Evolutionary conservation across 2,113 vertebrate species (phyloP).

Genomic region (Antennarius striatus): DNA sequence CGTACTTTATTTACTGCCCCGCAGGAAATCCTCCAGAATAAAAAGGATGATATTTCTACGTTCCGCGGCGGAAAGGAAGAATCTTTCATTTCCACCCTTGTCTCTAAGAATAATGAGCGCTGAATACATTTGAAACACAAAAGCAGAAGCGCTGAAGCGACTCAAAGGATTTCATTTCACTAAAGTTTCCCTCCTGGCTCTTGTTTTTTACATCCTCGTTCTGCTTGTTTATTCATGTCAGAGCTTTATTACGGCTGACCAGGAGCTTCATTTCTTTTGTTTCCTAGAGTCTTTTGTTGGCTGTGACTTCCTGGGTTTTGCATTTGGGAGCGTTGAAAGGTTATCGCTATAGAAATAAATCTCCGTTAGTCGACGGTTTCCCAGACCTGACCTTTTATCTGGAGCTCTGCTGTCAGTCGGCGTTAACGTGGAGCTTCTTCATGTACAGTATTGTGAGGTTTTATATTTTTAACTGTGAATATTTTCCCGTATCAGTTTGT

Average conservation of each 20-base stretch:
- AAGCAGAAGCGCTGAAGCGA: not conserved
- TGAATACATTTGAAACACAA: slow-evolving; percentile 1
- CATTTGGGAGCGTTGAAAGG: slow-evolving; percentile 1
- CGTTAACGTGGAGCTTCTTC: not conserved
- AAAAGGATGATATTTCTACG: not conserved
- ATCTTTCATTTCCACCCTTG: slow-evolving; percentile 3
- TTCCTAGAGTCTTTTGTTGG: not conserved
- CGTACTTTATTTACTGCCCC: slow-evolving; percentile 19
- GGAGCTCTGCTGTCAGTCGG: not conserved
- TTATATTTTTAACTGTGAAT: too few relatives aligned
- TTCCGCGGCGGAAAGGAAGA: not conserved
- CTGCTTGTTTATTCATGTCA: not conserved
- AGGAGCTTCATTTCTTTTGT: not conserved
- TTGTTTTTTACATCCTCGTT: not conserved
- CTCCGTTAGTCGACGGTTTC: not conserved
- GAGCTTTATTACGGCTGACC: too few relatives aligned
- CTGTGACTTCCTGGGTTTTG: not conserved
- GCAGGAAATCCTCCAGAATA: slow-evolving; percentile 8
- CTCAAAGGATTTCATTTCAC: not conserved
- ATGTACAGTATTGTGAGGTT: not conserved
- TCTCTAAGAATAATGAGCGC: slow-evolving; percentile 18
- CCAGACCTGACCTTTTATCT: slow-evolving; percentile 20
- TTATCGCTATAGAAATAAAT: slow-evolving; percentile 9
- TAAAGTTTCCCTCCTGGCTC: too few relatives aligned
- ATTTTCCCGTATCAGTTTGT: too few relatives aligned